Evolutionary conservation across 1,140 invertebrate genomes (phyloP), one percentile per base, ranked within the genome.

Genomic region (Caenorhabditis latens): DNA sequence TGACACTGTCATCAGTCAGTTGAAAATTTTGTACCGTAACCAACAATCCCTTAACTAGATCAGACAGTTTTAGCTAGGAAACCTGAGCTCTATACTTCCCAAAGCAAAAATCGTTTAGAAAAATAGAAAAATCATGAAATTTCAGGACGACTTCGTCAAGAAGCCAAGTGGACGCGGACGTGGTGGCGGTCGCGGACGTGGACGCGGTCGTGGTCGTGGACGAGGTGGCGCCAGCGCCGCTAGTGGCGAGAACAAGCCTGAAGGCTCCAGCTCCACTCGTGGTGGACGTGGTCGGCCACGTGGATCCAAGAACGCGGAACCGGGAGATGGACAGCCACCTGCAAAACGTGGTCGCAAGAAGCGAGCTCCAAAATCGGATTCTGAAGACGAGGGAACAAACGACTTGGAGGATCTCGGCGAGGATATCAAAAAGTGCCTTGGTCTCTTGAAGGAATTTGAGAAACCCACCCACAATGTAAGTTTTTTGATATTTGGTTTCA

Each of bases 281-380:
- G 67, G 67, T n/a, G 42, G 67, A 75, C 67, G 67, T 48, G 21
- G 21, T 46, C 67, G 67, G 16, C 42, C 42, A 48, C 16, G 57
- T n/a, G 57, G 57, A n/a, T 19, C 67, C 16, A 19, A 48, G 67
- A 46, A 75, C n/a, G 9, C 43, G 4, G 67, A 75, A 21, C 16
- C 19, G 4, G 32, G 32, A 67, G 40, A 14, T 9, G 67, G 67
- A 14, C n/a, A 7, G 4, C 67, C 67, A 46, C 14, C 42, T 48
- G 67, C 67, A n/a, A 75, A 75, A 42, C 67, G 67, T 46, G 67
- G 67, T 19, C 21, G 67, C 21, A 75, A 75, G 67, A 75, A 75
- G 67, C 46, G 24, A 24, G 67, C 50, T 16, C 13, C 67, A 46
- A 19, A 9, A 13, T 75, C 67, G 13, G 67, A 75, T 9, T 75